Conservation (phyloP, 92 coral and sea anemone species). For the Umimayanthus kanabou region DNA sequence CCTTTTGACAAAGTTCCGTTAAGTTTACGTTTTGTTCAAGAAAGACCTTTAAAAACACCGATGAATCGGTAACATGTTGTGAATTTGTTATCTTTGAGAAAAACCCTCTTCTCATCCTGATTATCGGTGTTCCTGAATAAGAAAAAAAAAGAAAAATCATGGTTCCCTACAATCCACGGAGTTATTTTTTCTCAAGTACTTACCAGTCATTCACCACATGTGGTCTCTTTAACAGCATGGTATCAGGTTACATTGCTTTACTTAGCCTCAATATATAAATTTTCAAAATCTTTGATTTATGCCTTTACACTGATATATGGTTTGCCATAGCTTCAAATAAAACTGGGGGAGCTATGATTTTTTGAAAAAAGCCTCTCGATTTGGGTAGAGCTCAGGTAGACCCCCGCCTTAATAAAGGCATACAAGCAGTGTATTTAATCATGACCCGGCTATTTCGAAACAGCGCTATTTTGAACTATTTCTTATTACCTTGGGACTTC, state of each 20-base stretch:
- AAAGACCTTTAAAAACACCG: too few species aligned
- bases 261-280: background rate
- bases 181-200: constrained; percentile 22
- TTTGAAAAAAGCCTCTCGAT: background rate
- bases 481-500: too few species aligned
- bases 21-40: too few species aligned
- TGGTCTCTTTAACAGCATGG: constrained; percentile 19
- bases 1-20: too few species aligned
- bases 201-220: constrained; percentile 24
- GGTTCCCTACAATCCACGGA: too few species aligned
- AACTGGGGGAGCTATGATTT: constrained; percentile 4
- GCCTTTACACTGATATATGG: constrained; percentile 32
- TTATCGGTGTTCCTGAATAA: background rate
- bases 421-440: too few species aligned
- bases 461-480: too few species aligned
- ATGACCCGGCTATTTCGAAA: too few species aligned
- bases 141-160: constrained; percentile 1
- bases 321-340: constrained; percentile 16
- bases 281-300: background rate
- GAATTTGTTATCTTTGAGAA: constrained; percentile 10
- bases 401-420: constrained; percentile 39
- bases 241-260: constrained; percentile 17
- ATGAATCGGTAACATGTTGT: too few species aligned
- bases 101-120: constrained; percentile 28
- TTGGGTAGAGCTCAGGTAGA: constrained; percentile 35